These are phyloP conservation scores for Nomada fucata DNA, from an alignment of 2,888 invertebrate genomes.

Conservation along the genomic window DNA sequence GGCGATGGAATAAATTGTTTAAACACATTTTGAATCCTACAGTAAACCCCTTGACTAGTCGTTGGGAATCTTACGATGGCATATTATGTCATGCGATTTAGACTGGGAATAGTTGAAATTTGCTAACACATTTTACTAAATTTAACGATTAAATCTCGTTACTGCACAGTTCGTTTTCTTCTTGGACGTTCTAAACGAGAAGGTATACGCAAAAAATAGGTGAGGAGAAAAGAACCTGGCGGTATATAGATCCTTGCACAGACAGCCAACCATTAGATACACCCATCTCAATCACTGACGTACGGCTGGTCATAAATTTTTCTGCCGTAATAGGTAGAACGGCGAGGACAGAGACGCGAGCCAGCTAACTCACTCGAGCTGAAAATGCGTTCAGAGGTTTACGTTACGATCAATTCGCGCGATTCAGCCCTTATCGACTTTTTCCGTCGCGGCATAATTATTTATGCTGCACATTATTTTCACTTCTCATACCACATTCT, in stretches of 20 bases:
- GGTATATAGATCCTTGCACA: slow-evolving; percentile 72
- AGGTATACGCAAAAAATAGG: slow-evolving; percentile 30
- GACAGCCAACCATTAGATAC: slow-evolving; percentile 78
- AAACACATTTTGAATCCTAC: too few relatives aligned
- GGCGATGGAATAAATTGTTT: too few relatives aligned
- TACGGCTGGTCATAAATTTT: slow-evolving; percentile 78
- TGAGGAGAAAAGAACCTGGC: slow-evolving; percentile 47
- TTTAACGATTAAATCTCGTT: slow-evolving; percentile 48
- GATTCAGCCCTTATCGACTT: neutral
- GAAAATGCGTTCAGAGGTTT: slow-evolving; percentile 57
- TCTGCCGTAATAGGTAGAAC: slow-evolving; percentile 72
- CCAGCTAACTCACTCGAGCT: slow-evolving; percentile 45
- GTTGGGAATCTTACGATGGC: too few relatives aligned
- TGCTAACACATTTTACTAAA: too few relatives aligned
- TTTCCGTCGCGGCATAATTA: too few relatives aligned
- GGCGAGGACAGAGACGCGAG: slow-evolving; percentile 44
- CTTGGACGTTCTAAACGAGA: slow-evolving; percentile 3
- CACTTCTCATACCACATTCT: too few relatives aligned
- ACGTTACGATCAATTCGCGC: slow-evolving; percentile 35
- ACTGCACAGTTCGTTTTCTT: slow-evolving; percentile 6
- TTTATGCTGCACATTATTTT: too few relatives aligned
- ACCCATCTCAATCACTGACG: slow-evolving; percentile 79
- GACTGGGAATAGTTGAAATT: too few relatives aligned
- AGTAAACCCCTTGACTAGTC: too few relatives aligned
- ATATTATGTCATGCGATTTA: neutral